Evolutionary conservation across 2,113 vertebrate species (phyloP).

Genomic region (Cheilinus undulatus): DNA sequence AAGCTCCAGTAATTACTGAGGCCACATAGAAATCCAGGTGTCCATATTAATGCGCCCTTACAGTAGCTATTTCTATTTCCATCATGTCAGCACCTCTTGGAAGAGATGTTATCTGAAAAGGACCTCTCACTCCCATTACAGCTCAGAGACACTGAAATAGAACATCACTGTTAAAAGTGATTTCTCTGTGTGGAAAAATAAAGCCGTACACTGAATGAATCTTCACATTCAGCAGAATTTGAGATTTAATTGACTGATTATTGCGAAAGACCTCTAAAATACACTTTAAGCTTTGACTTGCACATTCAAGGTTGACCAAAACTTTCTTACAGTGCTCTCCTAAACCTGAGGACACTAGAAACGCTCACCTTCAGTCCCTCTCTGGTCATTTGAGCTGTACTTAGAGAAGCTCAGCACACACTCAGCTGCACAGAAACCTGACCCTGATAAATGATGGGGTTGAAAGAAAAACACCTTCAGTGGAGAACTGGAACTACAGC

Average conservation of each 20-base stretch:
- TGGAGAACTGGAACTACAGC: neutral
- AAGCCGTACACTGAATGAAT: constrained; percentile 22
- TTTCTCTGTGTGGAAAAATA: constrained; percentile 28
- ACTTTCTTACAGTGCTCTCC: constrained; percentile 14
- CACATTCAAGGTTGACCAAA: constrained; percentile 19
- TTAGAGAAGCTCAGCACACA: neutral
- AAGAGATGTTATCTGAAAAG: constrained; percentile 71
- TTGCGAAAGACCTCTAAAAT: neutral
- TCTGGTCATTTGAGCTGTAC: neutral
- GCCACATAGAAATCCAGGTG: constrained; percentile 72
- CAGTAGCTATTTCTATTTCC: constrained; percentile 75
- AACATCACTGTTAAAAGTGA: constrained; percentile 58
- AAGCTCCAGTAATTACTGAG: constrained; percentile 78
- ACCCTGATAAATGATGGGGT: neutral
- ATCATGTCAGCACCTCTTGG: constrained; percentile 73
- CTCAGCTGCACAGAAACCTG: neutral
- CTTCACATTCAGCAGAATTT: constrained; percentile 33
- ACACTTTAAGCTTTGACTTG: neutral
- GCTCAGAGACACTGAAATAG: constrained; percentile 43
- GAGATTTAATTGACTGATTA: constrained; percentile 23
- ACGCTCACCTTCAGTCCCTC: neutral
- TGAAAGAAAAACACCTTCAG: neutral
- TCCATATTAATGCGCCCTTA: constrained; percentile 77
- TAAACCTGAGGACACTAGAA: constrained; percentile 14
- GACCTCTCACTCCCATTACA: constrained; percentile 57